Conservation (phyloP, 2,113 vertebrate species). For the Cebus imitator region DNA sequence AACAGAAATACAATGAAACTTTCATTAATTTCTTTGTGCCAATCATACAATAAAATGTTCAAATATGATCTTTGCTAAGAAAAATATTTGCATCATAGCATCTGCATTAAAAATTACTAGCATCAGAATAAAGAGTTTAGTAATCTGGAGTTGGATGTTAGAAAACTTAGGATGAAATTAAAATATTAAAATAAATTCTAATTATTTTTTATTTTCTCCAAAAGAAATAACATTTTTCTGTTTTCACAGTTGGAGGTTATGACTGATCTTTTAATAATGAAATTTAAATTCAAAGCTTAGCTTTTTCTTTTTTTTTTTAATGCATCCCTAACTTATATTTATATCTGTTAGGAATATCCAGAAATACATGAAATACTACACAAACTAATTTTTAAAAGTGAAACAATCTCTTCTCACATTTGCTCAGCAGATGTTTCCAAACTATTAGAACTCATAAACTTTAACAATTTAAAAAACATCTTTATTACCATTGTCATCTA, state of each 20-base stretch:
- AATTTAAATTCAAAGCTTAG: conserved; percentile 24
- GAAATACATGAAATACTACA: neutral
- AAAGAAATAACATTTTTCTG: conserved; percentile 17
- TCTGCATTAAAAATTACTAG: conserved; percentile 25
- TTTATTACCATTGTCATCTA: neutral
- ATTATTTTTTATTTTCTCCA: conserved; percentile 53
- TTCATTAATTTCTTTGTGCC: neutral
- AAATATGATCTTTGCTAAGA: neutral
- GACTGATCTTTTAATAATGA: conserved; percentile 38
- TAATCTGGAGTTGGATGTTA: conserved; percentile 35
- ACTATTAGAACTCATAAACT: neutral
- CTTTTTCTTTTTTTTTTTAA: neutral
- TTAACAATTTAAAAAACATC: neutral
- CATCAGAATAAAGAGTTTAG: conserved; percentile 2
- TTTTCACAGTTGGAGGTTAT: conserved; percentile 15
- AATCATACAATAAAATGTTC: neutral
- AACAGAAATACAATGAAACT: neutral
- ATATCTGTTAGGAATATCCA: neutral
- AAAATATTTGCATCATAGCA: neutral
- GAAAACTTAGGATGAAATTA: conserved; percentile 46
- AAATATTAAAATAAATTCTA: conserved; percentile 37
- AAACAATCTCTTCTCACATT: neutral
- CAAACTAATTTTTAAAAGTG: conserved; percentile 25
- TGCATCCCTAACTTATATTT: neutral
- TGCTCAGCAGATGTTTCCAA: neutral